Evolutionary conservation across 2,797 vertebrate species (phyloP).

Genomic region (Schizopygopsis pylzovi): DNA sequence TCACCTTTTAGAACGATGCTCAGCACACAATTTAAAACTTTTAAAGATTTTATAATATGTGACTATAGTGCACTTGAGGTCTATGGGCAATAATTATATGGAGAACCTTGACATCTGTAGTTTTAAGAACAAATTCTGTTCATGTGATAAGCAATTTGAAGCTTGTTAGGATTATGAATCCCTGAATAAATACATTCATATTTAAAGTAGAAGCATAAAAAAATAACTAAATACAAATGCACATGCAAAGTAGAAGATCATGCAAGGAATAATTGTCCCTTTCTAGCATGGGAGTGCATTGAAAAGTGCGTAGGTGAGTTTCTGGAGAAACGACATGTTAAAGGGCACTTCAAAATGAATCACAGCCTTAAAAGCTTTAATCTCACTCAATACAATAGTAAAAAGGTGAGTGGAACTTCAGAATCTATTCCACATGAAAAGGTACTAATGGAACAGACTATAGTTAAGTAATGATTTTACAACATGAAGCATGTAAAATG

Average conservation of each 20-base stretch:
- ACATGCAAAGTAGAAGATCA: neutral
- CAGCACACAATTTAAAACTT: neutral
- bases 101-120: neutral
- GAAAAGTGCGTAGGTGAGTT: slow-evolving; percentile 20
- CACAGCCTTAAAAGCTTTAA: neutral
- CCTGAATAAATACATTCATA: neutral
- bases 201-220: neutral
- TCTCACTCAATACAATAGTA: neutral
- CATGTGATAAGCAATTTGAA: neutral
- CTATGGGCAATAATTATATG: neutral
- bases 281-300: neutral
- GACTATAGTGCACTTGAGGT: neutral
- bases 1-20: neutral
- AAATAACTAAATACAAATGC: neutral
- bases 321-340: neutral
- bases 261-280: neutral
- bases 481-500: neutral
- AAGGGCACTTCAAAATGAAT: neutral
- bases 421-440: neutral
- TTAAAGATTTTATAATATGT: neutral
- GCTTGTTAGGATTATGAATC: neutral
- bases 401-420: neutral
- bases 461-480: neutral
- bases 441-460: neutral
- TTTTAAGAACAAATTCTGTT: neutral